Conservation (phyloP, 1,140 invertebrate genomes). For the Chrysomallon squamiferum region DNA sequence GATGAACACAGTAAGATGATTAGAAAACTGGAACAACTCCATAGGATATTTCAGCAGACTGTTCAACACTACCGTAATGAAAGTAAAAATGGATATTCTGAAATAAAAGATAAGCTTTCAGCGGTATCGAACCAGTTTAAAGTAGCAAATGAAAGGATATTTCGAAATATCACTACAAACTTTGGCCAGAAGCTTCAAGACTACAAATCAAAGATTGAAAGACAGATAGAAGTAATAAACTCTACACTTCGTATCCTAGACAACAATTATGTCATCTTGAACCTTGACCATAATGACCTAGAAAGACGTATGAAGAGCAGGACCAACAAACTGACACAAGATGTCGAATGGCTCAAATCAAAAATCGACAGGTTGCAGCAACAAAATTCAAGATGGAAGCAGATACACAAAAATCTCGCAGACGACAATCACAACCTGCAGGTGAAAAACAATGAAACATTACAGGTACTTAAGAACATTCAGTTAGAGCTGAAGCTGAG, state of each 20-base stretch:
- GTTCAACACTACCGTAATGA: slow-evolving; percentile 33
- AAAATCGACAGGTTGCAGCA: slow-evolving; percentile 10
- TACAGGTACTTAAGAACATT: slow-evolving; percentile 9
- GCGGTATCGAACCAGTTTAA: slow-evolving; percentile 7
- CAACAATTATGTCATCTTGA: slow-evolving; percentile 16
- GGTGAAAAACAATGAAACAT: slow-evolving; percentile 1
- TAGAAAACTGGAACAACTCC: slow-evolving; percentile 24
- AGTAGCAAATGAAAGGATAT: neutral
- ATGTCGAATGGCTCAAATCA: slow-evolving; percentile 7
- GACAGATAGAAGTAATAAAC: slow-evolving; percentile 5
- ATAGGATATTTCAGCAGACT: slow-evolving; percentile 18
- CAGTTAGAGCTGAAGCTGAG: slow-evolving; percentile 24
- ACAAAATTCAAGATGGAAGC: slow-evolving; percentile 14
- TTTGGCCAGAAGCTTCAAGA: neutral
- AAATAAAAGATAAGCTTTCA: slow-evolving; percentile 15
- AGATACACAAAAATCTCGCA: slow-evolving; percentile 6
- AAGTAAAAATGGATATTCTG: slow-evolving; percentile 21
- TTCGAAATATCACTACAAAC: slow-evolving; percentile 5
- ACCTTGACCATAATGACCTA: slow-evolving; percentile 16
- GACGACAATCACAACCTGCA: neutral
- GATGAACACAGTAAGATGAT: slow-evolving; percentile 28
- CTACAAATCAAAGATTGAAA: slow-evolving; percentile 13
- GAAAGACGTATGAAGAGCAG: slow-evolving; percentile 16
- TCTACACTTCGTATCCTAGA: slow-evolving; percentile 6
- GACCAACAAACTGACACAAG: slow-evolving; percentile 8